Conservation (phyloP, 2,113 vertebrate genomes). For the Helogale parvula region DNA sequence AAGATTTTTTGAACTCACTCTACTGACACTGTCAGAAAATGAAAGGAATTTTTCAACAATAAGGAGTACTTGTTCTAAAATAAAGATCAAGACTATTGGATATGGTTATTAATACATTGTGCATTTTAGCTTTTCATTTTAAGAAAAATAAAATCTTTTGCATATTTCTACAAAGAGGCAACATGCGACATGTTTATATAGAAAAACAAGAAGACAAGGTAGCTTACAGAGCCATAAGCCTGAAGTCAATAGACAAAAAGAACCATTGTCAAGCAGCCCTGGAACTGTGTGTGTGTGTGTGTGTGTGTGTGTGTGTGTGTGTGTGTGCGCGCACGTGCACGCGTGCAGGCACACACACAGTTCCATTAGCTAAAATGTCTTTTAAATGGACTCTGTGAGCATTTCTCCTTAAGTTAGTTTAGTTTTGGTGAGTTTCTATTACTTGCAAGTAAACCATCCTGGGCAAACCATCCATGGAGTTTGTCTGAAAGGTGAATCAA, state of each 20-base stretch:
- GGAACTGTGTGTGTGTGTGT: background rate
- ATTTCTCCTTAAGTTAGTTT: background rate
- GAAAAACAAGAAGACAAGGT: background rate
- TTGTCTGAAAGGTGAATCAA: background rate
- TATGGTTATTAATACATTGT: background rate
- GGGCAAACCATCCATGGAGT: background rate
- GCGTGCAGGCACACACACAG: too few species aligned
- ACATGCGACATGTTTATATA: background rate
- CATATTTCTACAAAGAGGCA: background rate
- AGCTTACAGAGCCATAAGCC: background rate
- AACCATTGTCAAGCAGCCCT: background rate
- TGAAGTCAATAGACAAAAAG: background rate
- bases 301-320: rapidly evolving
- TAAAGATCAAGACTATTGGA: background rate
- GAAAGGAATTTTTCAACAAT: background rate
- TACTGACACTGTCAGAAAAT: background rate
- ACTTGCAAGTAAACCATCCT: background rate
- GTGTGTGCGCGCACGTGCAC: too few species aligned
- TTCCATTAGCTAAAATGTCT: background rate
- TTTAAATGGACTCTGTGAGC: background rate
- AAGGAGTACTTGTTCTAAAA: background rate
- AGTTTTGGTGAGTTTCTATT: background rate
- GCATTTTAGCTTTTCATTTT: background rate
- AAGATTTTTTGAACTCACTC: background rate
- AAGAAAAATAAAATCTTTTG: background rate